phyloP scores from a whole-genome alignment of 2,113 vertebrate genomes.

The Pholis gunnellus region DNA sequence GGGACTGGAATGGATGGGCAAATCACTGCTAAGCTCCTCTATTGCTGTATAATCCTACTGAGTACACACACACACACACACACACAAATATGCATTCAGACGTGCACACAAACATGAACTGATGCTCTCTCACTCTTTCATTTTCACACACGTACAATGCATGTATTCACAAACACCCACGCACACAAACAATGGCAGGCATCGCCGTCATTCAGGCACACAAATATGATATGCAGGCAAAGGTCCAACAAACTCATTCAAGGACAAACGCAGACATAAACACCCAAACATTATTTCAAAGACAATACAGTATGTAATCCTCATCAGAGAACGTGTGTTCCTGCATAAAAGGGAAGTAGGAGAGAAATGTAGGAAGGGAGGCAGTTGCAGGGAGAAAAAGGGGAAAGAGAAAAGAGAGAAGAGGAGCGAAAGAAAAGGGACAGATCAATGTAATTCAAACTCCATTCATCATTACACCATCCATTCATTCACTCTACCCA shows the following conservation, averaged over 20 bases:
- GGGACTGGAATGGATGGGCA: conserved; percentile 76
- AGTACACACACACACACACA: conserved; percentile 60
- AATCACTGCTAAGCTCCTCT: conserved; percentile 82
- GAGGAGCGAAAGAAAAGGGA: conserved; percentile 9
- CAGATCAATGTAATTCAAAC: conserved; percentile 29
- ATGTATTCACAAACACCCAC: conserved; percentile 13
- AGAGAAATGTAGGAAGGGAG: conserved; percentile 12
- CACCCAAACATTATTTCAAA: conserved; percentile 55
- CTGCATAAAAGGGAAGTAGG: conserved; percentile 31
- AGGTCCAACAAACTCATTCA: conserved; percentile 49
- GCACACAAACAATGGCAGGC: conserved; percentile 26
- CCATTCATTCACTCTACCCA: conserved; percentile 29
- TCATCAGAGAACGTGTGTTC: conserved; percentile 27
- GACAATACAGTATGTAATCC: conserved; percentile 52
- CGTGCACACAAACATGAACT: conserved; percentile 2
- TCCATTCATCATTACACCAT: conserved; percentile 32
- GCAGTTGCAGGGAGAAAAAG: conserved; percentile 13
- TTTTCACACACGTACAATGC: conserved; percentile 19
- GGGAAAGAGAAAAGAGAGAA: conserved; percentile 17
- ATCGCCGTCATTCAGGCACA: conserved; percentile 41
- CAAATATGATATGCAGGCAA: conserved; percentile 35
- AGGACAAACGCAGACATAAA: conserved; percentile 48
- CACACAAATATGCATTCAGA: conserved; percentile 43
- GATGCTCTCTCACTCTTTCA: conserved; percentile 16
- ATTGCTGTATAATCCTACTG: conserved; percentile 80